These are phyloP conservation scores for Lipotes vexillifer DNA, from an alignment of 2,113 vertebrate genomes.

Conservation along the genomic window DNA sequence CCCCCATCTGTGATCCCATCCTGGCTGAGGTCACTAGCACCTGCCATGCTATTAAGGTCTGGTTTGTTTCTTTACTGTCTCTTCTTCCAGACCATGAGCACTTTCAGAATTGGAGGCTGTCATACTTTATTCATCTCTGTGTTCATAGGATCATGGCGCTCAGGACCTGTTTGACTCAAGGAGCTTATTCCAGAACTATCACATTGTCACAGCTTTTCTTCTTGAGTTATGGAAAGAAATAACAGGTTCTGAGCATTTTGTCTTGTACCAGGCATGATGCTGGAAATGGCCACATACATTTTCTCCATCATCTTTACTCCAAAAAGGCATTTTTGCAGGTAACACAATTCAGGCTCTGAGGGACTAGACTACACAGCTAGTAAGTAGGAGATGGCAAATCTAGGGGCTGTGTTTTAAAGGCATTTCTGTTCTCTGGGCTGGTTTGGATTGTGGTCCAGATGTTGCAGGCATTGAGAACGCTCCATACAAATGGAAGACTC, in stretches of 20 bases:
- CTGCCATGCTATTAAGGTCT: not conserved
- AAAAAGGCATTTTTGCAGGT: not conserved
- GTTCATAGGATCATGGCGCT: not conserved
- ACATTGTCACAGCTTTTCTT: not conserved
- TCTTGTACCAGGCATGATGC: not conserved
- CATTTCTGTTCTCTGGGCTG: not conserved
- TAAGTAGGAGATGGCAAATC: not conserved
- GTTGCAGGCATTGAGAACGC: not conserved
- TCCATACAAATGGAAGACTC: not conserved
- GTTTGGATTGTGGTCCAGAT: not conserved
- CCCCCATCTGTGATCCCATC: not conserved
- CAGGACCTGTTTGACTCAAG: not conserved
- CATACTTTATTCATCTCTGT: not conserved
- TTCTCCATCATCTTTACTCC: not conserved
- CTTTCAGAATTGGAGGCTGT: not conserved
- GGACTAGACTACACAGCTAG: not conserved
- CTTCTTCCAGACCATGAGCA: not conserved
- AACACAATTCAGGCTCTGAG: not conserved
- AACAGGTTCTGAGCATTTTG: not conserved
- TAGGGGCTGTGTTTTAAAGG: not conserved
- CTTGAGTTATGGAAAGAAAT: not conserved
- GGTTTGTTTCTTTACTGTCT: not conserved
- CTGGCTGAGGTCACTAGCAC: not conserved
- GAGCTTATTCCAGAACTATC: not conserved
- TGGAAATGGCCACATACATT: not conserved